Base-by-base conservation (phyloP, 2,888 invertebrate genomes). In the Meiosimyza platycephala region DNA sequence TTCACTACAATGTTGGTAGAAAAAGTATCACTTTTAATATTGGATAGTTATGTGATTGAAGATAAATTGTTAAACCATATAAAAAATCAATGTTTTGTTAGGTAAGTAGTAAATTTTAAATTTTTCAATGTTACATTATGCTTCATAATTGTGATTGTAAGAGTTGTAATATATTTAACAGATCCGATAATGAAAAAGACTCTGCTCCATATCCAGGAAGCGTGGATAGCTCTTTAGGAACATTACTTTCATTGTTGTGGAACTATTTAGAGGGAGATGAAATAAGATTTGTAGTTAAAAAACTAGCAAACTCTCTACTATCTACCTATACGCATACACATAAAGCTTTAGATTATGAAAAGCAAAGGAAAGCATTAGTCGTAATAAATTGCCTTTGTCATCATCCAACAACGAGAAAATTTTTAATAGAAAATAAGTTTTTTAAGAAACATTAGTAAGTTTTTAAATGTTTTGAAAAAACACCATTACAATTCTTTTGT, bases 41-140 rank as follows among this genome's bases (percentile, higher is more conserved):
- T 90, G 1, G 88, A 91, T 57, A 89, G 93, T 0, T 94, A 93
- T 81, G 89, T 95, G 16, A 91, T 92, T 28, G 93, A 94, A 70
- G 90, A 90, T 12, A 90, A 92, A 75, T 88, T 95, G 71, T 87
- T 94, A 54, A 90, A 91, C 0, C 80, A 83, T 63, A 80, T 87
- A 12, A 76, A 78, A 12, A 79, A 80, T 62, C 78, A 86, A 75
- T 81, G 81, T 75, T 80, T 79, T n/a, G 67, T 79, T 28, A 79
- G 81, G 82, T 82, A 75, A 74, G 76, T 71, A 54, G 6, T 60
- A 15, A 48, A 40, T 6, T 15, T 50, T 22, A 54, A 13, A 28
- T 50, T 64, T 12, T 60, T 15, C 12, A 54, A 9, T 40, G 9
- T 6, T 7, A 54, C 15, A 60, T 28, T 15, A 13, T 48, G 6